Evolutionary conservation across 92 coral and sea anemone species (phyloP).

Genomic region (Plumapathes pennacea): DNA sequence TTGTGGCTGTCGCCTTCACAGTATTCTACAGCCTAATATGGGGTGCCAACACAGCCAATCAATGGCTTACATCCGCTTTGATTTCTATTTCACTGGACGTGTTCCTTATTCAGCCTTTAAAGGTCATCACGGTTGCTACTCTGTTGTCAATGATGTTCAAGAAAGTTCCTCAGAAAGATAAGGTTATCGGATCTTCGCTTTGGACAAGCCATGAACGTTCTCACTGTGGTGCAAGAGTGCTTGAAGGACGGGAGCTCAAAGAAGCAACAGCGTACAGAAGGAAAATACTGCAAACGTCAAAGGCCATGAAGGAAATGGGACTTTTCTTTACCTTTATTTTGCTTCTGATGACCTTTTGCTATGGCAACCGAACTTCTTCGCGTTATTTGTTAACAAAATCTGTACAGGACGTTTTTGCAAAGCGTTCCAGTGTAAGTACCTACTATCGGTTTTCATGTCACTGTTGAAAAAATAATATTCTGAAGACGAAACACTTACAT

Average conservation of each 20-base stretch:
- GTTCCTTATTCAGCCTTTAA: constrained; percentile 67
- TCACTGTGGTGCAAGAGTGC: constrained; percentile 16
- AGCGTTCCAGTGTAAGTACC: constrained; percentile 58
- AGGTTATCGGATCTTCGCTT: constrained; percentile 39
- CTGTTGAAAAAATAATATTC: neutral
- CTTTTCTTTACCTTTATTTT: constrained; percentile 63
- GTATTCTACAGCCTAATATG: constrained; percentile 83
- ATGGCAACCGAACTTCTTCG: constrained; percentile 72
- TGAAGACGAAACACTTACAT: neutral
- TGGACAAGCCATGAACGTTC: constrained; percentile 1
- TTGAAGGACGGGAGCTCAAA: constrained; percentile 46
- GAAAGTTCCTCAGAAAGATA: constrained; percentile 62
- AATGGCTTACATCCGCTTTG: constrained; percentile 76
- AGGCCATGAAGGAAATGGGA: constrained; percentile 63
- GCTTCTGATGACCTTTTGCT: constrained; percentile 71
- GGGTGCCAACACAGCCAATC: constrained; percentile 69
- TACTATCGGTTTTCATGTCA: neutral
- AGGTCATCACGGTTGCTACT: constrained; percentile 69
- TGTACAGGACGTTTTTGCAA: constrained; percentile 28
- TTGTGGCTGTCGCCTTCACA: constrained; percentile 63
- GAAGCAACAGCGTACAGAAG: constrained; percentile 58
- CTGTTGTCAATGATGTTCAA: constrained; percentile 60
- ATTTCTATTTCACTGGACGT: constrained; percentile 76
- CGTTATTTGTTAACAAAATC: constrained; percentile 58
- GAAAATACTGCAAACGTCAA: constrained; percentile 53